Evolutionary conservation across 2,888 invertebrate genomes (phyloP).

Genomic region (Cerastoderma edule): DNA sequence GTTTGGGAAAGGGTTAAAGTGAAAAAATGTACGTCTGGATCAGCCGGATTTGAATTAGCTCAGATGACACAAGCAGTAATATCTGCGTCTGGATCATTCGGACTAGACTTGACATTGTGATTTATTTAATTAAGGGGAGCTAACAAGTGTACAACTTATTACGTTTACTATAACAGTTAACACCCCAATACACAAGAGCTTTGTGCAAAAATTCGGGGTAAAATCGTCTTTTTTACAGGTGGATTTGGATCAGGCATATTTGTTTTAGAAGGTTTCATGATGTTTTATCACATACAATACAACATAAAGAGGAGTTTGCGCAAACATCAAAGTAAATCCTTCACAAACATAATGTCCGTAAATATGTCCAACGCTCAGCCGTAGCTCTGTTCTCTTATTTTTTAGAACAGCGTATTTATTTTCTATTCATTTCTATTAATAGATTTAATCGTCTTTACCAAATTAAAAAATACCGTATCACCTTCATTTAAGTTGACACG

Average conservation of each 20-base stretch:
- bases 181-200: neutral
- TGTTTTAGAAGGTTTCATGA: too few relatives aligned
- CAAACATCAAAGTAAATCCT: too few relatives aligned
- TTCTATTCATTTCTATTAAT: neutral
- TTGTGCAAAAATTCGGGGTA: too few relatives aligned
- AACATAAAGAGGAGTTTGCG: too few relatives aligned
- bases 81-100: neutral
- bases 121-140: neutral
- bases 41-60: neutral
- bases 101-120: neutral
- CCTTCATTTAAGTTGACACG: too few relatives aligned
- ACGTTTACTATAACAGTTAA: neutral
- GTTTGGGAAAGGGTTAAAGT: slow-evolving; percentile 8
- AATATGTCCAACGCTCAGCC: too few relatives aligned
- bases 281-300: too few relatives aligned
- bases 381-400: too few relatives aligned
- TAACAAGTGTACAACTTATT: neutral
- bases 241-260: too few relatives aligned
- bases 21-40: neutral
- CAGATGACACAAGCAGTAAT: neutral
- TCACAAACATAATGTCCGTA: too few relatives aligned
- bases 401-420: neutral
- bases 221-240: too few relatives aligned
- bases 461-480: neutral
- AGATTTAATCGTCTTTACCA: neutral